Evolutionary conservation across 2,888 invertebrate genomes (phyloP), one percentile per base, ranked within the genome.

Genomic region (Ommatoiulus sabulosus): DNA sequence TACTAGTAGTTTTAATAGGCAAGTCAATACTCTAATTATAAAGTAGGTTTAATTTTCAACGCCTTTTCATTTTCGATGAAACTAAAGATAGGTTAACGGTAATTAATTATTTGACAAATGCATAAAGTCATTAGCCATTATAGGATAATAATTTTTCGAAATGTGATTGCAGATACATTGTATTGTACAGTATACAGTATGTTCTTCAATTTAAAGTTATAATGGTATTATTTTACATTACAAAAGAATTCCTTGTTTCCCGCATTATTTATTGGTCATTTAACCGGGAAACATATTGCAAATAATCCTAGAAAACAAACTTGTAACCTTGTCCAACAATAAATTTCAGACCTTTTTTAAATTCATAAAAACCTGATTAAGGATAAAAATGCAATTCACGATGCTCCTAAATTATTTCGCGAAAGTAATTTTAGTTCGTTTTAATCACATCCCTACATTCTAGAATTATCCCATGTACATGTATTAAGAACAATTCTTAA

Each of bases 51-150:
- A 80, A 80, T 35, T 80, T 80, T 35, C 24, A 35, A 80, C 80
- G 80, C 80, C 80, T 15, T 80, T 80, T 80, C 80, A 80, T 35
- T 80, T 80, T 80, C 80, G 80, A 80, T 80, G 35, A 35, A 15
- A 35, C 12, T 80, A 35, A 1, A 12, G 80, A 80, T 80, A 35
- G 35, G 12, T 80, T 35, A 35, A 12, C 24, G 35, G 35, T 35
- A 80, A 35, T 80, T 80, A 80, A 12, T 12, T 80, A 1, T 0
- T 3, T 8, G 1, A 35, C 35, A 35, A 35, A 80, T 35, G 10
- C 12, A 10, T 7, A 10, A 35, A 80, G 80, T 80, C 80, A 80
- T 35, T 35, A 80, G 12, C 24, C 80, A 80, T 80, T 80, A 80
- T 3, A 80, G 12, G 35, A 80, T 52, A 15, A 52, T 52, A 52